These are phyloP conservation scores for Vidua macroura DNA, from an alignment of 2,113 vertebrate genomes.

Conservation along the genomic window DNA sequence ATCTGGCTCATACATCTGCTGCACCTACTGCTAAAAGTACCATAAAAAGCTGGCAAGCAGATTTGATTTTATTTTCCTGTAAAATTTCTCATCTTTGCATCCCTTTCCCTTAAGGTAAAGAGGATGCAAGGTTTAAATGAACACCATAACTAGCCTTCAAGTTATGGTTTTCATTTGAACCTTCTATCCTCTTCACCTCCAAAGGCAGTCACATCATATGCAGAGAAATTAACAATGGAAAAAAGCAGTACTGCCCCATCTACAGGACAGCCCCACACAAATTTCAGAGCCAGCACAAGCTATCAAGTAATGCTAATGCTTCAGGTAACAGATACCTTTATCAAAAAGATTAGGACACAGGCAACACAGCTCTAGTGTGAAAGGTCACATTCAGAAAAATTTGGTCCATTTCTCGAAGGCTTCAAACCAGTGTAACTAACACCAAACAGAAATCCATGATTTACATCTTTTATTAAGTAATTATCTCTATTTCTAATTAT, in stretches of 20 bases:
- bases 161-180: not conserved
- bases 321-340: not conserved
- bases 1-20: not conserved
- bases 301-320: not conserved
- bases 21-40: not conserved
- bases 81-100: not conserved
- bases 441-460: not conserved
- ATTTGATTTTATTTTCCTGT: not conserved
- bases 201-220: not conserved
- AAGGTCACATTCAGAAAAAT: not conserved
- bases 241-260: not conserved
- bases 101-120: not conserved
- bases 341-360: not conserved
- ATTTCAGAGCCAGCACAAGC: not conserved
- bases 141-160: not conserved
- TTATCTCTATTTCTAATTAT: slow-evolving; percentile 60
- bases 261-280: not conserved
- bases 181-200: not conserved
- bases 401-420: not conserved
- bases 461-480: not conserved
- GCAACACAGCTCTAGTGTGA: not conserved
- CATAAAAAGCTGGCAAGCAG: not conserved
- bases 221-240: not conserved
- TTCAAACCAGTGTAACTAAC: not conserved
- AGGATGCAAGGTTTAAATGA: not conserved